Base-by-base conservation (phyloP, 2,113 vertebrate species). In the Agelaius phoeniceus region DNA sequence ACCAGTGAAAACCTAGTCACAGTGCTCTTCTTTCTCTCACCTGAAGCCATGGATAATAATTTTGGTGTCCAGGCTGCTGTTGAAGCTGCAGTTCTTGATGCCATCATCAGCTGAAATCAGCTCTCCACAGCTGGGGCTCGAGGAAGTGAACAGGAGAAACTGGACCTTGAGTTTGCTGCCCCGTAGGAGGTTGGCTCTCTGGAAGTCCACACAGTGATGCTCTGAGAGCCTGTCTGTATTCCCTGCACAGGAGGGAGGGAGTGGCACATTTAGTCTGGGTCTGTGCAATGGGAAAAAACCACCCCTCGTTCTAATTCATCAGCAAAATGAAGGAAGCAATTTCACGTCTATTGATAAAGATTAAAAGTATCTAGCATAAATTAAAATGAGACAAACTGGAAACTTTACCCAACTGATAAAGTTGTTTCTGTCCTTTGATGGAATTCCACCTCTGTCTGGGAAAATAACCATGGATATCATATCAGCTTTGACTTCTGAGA, bases 31-130 rank as follows among this genome's bases (percentile, higher is more conserved):
- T 67, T 89, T 67, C 33, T 93, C 97, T 98, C 77, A 99, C 99
- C 99, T 99, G 98, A 99, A 99, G n/a, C 99, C 99, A 77, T 99
- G 99, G 93, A 99, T 97, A 87, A 99, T 97, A 86, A 99, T 96
- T 93, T 99, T 99, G 55, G 99, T 99, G 46, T 98, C 98, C 55
- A 94, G 97, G 43, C 95, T 98, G 80, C 86, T 91, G 79, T 99
- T 99, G 97, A 99, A 99, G 91, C 95, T 80, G 59, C 97, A 94
- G 19, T 94, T 94, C n/a, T 95, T 91, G 31, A 98, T 93, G 44
- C 87, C 93, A 44, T 89, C 80, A 4, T 97, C 96, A 86, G 92
- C 92, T 78, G 75, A 94, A 87, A 99, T 97, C 15, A 93, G 66
- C 27, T 98, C 96, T 7, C 98, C 98, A 54, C 99, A 99, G 95